Evolutionary conservation across 2,888 invertebrate genomes (phyloP).

Genomic region (Hesperia comma): DNA sequence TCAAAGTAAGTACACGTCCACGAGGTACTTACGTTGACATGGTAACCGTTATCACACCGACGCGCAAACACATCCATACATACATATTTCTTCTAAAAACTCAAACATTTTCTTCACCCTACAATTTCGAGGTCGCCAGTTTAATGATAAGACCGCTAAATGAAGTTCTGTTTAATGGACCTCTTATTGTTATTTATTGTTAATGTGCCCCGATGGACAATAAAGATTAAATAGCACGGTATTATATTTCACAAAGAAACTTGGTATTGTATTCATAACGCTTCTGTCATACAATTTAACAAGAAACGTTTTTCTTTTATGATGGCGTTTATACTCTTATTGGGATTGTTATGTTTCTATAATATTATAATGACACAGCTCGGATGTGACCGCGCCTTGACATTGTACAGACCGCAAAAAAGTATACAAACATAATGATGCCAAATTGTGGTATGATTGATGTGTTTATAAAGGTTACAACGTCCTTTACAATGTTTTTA

Average conservation of each 20-base stretch:
- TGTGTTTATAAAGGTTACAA: constrained; percentile 20
- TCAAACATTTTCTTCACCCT: too few species aligned
- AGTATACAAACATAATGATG: constrained; percentile 23
- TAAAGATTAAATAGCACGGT: background rate
- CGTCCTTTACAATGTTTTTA: background rate
- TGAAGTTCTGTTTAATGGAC: too few species aligned
- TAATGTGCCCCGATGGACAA: background rate
- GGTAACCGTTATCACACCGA: too few species aligned
- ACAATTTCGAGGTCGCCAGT: too few species aligned
- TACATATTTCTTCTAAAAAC: too few species aligned
- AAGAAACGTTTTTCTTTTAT: constrained; percentile 1
- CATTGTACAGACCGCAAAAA: constrained; percentile 49
- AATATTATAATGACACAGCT: constrained; percentile 38
- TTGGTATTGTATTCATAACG: background rate
- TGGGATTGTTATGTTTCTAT: constrained; percentile 4
- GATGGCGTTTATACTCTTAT: background rate
- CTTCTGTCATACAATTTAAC: background rate
- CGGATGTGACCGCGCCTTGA: constrained; percentile 55
- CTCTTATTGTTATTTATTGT: background rate
- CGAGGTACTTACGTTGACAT: too few species aligned
- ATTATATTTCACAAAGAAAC: too few species aligned
- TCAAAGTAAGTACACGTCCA: too few species aligned
- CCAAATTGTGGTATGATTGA: constrained; percentile 31
- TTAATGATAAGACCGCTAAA: too few species aligned
- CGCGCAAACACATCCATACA: too few species aligned